Evolutionary conservation across 2,797 vertebrate species (phyloP).

Genomic region (Toxotes lorentzi): DNA sequence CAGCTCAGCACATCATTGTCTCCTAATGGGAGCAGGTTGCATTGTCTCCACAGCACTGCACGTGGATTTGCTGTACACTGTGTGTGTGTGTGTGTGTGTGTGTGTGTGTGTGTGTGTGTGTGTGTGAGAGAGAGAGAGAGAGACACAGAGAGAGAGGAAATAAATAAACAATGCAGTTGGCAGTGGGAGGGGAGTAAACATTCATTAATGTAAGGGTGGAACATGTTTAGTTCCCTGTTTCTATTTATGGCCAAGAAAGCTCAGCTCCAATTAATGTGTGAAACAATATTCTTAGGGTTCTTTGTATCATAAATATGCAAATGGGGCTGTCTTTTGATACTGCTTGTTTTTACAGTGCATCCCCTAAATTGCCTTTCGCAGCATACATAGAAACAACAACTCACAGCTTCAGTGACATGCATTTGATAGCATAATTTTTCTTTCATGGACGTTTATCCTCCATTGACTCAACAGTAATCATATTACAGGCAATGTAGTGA

Average conservation of each 20-base stretch:
- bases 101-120: neutral
- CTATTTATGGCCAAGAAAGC: conserved; percentile 70
- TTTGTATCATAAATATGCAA: conserved; percentile 74
- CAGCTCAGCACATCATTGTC: conserved; percentile 74
- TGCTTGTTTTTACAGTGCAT: conserved; percentile 60
- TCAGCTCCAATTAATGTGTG: conserved; percentile 67
- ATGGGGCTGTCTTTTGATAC: conserved; percentile 59
- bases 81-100: neutral
- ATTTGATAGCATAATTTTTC: conserved; percentile 71
- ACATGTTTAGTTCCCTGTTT: conserved; percentile 60
- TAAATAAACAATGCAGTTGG: conserved; percentile 54
- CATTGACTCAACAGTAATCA: conserved; percentile 79
- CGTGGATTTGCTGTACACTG: conserved; percentile 15
- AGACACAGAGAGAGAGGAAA: conserved; percentile 22
- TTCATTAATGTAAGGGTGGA: conserved; percentile 61
- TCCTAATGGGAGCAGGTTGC: conserved; percentile 72
- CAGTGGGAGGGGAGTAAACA: conserved; percentile 45
- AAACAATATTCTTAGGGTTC: conserved; percentile 52
- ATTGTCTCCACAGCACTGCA: conserved; percentile 48
- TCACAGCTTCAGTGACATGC: conserved; percentile 55
- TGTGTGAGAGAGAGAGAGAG: neutral
- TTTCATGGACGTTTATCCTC: conserved; percentile 72
- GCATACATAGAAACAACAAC: conserved; percentile 49
- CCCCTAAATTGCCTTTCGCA: conserved; percentile 65
- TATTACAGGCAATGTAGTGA: conserved; percentile 74